Conservation (phyloP, 1,140 invertebrate genomes). For the Drosophila arawakana region DNA sequence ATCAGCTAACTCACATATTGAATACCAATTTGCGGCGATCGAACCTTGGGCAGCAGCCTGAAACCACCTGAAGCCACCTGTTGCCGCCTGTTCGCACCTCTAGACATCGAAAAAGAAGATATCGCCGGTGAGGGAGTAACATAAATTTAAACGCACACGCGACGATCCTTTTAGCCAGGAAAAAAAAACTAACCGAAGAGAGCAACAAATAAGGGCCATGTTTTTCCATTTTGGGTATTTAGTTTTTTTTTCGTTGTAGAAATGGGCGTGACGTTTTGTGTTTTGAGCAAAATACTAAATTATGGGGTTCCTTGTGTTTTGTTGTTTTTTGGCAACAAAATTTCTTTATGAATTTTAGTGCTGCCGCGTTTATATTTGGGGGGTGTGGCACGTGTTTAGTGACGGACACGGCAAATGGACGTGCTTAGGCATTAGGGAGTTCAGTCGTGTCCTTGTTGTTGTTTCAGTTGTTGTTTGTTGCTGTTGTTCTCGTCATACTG, state of each 20-base stretch:
- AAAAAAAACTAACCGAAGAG: background rate
- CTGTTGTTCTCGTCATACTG: slow-evolving; percentile 19
- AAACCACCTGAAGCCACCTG: slow-evolving; percentile 54
- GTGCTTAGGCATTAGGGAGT: slow-evolving; percentile 82
- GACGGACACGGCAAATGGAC: slow-evolving; percentile 71
- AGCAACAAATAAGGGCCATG: slow-evolving; percentile 15
- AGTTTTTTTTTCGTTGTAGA: slow-evolving; percentile 17
- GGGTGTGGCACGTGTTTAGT: slow-evolving; percentile 74
- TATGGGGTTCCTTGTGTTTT: slow-evolving; percentile 64
- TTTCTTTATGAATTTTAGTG: slow-evolving; percentile 42
- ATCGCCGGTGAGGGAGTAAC: slow-evolving; percentile 54
- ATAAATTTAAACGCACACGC: slow-evolving; percentile 69
- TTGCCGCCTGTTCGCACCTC: slow-evolving; percentile 62
- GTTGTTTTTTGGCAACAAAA: slow-evolving; percentile 26
- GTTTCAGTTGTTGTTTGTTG: slow-evolving; percentile 11
- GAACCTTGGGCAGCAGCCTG: slow-evolving; percentile 27
- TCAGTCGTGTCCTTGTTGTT: slow-evolving; percentile 24
- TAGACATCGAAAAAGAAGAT: slow-evolving; percentile 6
- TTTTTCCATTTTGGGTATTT: slow-evolving; percentile 14
- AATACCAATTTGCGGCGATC: slow-evolving; percentile 46
- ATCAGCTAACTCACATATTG: slow-evolving; percentile 30
- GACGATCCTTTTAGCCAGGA: slow-evolving; percentile 26
- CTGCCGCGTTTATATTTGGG: slow-evolving; percentile 12
- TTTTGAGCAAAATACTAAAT: slow-evolving; percentile 77
- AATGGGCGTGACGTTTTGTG: slow-evolving; percentile 67